Conservation (phyloP, 2,113 vertebrate genomes). For the Grammomys dolichurus region DNA sequence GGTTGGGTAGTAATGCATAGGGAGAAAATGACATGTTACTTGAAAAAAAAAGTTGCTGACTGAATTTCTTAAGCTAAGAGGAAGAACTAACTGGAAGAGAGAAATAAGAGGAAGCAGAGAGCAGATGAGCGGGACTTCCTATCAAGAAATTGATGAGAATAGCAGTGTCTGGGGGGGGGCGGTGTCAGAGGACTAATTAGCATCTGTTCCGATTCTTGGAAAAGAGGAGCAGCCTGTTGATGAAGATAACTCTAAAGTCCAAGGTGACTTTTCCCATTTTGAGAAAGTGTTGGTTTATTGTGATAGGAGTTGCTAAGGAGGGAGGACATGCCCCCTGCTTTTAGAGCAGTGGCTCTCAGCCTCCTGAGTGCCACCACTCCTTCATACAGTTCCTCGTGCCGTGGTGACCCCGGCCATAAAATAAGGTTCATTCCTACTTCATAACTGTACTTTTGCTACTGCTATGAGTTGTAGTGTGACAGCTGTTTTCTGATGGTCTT, state of each 20-base stretch:
- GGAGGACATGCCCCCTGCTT: not conserved
- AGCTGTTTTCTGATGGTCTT: not conserved
- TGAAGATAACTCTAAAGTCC: not conserved
- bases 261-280: not conserved
- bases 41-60: slow-evolving; percentile 15
- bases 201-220: not conserved
- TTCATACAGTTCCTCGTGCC: not conserved
- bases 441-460: not conserved
- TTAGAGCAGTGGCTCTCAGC: not conserved
- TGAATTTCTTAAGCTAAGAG: slow-evolving; percentile 30
- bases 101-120: slow-evolving; percentile 1
- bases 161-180: not conserved
- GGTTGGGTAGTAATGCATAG: not conserved
- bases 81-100: not conserved
- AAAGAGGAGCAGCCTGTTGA: not conserved
- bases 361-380: not conserved
- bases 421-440: not conserved
- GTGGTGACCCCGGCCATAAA: not conserved
- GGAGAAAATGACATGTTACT: slow-evolving; percentile 17
- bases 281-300: not conserved
- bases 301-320: not conserved
- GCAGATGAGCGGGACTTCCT: not conserved
- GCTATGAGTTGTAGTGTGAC: not conserved
- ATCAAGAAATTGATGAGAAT: not conserved
- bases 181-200: not conserved